phyloP scores from a whole-genome alignment of 2,888 invertebrate genomes.

The Drosophila hawaiiensis region DNA sequence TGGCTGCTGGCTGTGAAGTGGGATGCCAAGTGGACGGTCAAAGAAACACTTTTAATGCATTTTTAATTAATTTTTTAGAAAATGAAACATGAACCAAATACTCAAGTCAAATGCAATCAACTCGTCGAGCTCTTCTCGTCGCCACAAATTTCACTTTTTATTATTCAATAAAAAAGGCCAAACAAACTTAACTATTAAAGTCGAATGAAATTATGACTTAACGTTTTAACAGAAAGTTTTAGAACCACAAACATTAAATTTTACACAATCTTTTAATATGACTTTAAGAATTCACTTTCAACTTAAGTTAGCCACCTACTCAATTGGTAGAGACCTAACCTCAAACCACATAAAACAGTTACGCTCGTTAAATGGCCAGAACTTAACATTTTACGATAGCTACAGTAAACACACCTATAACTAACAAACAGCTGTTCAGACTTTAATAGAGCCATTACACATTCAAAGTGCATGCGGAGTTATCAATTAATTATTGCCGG shows the following conservation, averaged over 20 bases:
- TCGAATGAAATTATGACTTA: neutral
- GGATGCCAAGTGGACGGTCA: neutral
- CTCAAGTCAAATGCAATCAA: constrained; percentile 1
- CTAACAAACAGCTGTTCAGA: neutral
- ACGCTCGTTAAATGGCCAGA: constrained; percentile 3
- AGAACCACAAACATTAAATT: neutral
- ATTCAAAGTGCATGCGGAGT: constrained; percentile 44
- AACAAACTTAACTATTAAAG: neutral
- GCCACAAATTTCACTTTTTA: neutral
- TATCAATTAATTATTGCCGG: constrained; percentile 58
- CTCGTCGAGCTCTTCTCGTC: neutral
- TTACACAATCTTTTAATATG: neutral
- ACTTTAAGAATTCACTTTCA: neutral
- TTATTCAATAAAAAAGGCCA: neutral
- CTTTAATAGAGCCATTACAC: constrained; percentile 60
- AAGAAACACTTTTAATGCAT: constrained; percentile 62
- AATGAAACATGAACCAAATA: constrained; percentile 4
- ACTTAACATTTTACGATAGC: constrained; percentile 14
- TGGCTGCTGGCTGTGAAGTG: constrained; percentile 5
- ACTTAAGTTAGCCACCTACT: neutral
- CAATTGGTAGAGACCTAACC: constrained; percentile 1
- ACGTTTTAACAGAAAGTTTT: neutral
- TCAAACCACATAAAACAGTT: constrained; percentile 14
- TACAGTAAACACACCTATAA: constrained; percentile 16
- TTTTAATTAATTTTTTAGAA: constrained; percentile 73